Conservation (phyloP, 2,113 vertebrate genomes). For the Lepidothrix coronata region DNA sequence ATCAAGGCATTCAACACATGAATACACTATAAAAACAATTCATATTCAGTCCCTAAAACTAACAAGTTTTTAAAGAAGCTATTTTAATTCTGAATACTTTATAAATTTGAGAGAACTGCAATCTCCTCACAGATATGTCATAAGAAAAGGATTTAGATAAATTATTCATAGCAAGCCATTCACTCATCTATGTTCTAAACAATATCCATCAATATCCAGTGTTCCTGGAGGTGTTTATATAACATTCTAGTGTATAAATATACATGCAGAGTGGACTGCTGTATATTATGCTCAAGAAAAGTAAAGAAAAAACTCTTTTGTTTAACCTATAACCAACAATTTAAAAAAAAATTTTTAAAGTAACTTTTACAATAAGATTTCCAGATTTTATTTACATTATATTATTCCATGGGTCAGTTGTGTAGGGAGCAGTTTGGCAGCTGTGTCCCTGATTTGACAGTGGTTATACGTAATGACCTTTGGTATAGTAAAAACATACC, state of each 20-base stretch:
- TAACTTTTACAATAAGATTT: background rate
- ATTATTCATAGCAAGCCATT: constrained; percentile 10
- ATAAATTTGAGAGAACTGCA: background rate
- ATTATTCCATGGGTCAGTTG: background rate
- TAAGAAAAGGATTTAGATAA: background rate
- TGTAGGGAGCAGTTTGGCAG: background rate
- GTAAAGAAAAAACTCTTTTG: background rate
- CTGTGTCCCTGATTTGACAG: background rate
- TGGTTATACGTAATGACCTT: background rate
- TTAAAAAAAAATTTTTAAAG: background rate
- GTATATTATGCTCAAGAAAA: background rate
- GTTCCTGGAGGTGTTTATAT: background rate
- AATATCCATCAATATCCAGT: background rate
- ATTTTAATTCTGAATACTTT: constrained; percentile 13
- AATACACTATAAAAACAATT: background rate
- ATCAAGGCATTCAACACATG: background rate
- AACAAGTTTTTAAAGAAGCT: background rate
- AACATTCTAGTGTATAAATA: background rate
- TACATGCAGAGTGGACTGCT: background rate
- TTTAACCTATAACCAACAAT: background rate
- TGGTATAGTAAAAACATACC: background rate
- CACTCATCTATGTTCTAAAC: background rate
- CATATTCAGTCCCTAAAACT: background rate
- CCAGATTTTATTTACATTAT: background rate
- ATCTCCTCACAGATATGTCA: background rate